These are phyloP conservation scores for Zhuqinia jingwanae DNA, from an alignment of 2,888 invertebrate species.

Conservation along the genomic window DNA sequence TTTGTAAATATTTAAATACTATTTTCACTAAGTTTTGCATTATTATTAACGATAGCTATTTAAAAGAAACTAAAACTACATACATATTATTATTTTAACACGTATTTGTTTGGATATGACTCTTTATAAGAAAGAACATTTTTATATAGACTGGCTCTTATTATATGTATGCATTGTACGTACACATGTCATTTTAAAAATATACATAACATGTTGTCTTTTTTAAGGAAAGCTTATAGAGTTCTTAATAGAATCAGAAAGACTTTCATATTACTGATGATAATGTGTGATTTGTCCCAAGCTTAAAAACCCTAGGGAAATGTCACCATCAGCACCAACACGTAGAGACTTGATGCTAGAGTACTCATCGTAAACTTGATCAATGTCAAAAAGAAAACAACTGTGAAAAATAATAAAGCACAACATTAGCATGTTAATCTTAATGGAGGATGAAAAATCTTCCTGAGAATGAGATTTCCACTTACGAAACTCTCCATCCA, in stretches of 20 bases:
- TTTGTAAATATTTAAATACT: too few species aligned
- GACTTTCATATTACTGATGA: slow-evolving; percentile 18
- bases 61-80: too few species aligned
- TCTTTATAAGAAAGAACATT: too few species aligned
- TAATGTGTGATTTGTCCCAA: slow-evolving; percentile 74
- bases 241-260: too few species aligned
- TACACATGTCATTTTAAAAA: too few species aligned
- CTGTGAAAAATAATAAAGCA: too few species aligned
- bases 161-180: too few species aligned
- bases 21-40: too few species aligned
- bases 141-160: too few species aligned
- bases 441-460: not conserved
- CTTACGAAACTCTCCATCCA: slow-evolving; percentile 75
- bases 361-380: slow-evolving; percentile 72
- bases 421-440: not conserved
- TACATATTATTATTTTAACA: too few species aligned
- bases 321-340: slow-evolving; percentile 71
- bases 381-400: slow-evolving; percentile 74
- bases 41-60: too few species aligned
- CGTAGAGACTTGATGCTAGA: slow-evolving; percentile 67
- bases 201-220: not conserved
- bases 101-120: too few species aligned
- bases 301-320: slow-evolving; percentile 72
- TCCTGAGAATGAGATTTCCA: not conserved
- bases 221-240: not conserved